Evolutionary conservation across 2,113 vertebrate genomes (phyloP).

Genomic region (Cathartes aura): DNA sequence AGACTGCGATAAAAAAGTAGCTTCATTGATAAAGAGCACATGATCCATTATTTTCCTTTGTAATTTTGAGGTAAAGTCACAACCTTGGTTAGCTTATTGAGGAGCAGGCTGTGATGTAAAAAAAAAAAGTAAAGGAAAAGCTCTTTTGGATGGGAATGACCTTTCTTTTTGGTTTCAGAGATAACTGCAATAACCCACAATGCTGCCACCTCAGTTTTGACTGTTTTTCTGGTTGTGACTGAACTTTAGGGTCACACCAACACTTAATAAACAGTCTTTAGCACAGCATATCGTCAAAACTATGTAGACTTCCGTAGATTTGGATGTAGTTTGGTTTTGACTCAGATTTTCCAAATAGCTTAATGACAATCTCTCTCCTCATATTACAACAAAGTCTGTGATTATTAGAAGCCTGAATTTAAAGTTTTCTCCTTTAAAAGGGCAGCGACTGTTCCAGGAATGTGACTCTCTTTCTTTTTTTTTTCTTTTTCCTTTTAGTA

Average conservation of each 20-base stretch:
- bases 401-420: background rate
- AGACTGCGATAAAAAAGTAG: fast-evolving
- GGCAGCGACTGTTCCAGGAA: background rate
- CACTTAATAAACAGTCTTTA: background rate
- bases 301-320: background rate
- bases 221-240: background rate
- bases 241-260: background rate
- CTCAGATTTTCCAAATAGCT: background rate
- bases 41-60: background rate
- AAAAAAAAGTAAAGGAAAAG: background rate
- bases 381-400: background rate
- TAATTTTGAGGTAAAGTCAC: background rate
- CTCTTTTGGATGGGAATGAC: background rate
- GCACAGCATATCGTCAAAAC: background rate
- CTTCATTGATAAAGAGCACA: background rate
- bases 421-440: background rate
- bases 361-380: background rate
- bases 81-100: background rate
- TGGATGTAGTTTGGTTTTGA: background rate
- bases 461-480: background rate
- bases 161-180: background rate
- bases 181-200: background rate
- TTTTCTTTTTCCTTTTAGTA: background rate
- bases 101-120: background rate
- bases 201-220: background rate